Conservation (phyloP, 1,140 invertebrate species). For the Eumaeus atala region DNA sequence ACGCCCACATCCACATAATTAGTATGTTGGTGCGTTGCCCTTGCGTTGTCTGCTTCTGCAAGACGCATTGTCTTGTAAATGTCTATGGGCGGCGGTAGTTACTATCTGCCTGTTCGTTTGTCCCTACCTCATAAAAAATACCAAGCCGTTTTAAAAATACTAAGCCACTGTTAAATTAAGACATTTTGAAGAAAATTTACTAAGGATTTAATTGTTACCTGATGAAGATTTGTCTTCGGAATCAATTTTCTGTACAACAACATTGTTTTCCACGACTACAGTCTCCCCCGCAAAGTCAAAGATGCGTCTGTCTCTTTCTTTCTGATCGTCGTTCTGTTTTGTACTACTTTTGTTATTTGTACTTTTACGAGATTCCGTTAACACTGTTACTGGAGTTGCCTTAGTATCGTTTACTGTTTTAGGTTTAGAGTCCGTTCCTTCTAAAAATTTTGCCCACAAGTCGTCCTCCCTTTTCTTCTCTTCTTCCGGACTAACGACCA, state of each 20-base stretch:
- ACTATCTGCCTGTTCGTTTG: no score
- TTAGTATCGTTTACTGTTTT: conserved; percentile 42
- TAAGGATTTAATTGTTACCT: conserved; percentile 31
- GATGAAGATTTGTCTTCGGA: conserved; percentile 33
- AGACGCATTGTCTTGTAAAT: no score
- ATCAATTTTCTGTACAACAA: conserved; percentile 63
- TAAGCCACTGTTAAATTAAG: no score
- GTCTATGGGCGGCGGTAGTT: no score
- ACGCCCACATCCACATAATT: no score
- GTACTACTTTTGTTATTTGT: conserved; percentile 20
- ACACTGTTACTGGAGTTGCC: conserved; percentile 17
- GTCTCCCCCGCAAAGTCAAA: conserved; percentile 70
- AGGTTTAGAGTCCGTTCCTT: conserved; percentile 77
- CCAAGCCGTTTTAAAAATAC: no score
- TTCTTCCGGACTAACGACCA: conserved; percentile 68
- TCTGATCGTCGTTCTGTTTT: conserved; percentile 30
- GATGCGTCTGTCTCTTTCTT: conserved; percentile 54
- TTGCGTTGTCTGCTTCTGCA: no score
- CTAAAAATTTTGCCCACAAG: conserved; percentile 84
- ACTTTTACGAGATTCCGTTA: conserved; percentile 21
- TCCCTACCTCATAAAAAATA: no score
- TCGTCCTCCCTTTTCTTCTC: conserved; percentile 82
- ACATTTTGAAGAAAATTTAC: no score
- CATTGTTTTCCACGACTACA: conserved; percentile 65
- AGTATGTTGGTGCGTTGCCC: no score